Conservation (phyloP, 2,113 vertebrate species). For the Vombatus ursinus region DNA sequence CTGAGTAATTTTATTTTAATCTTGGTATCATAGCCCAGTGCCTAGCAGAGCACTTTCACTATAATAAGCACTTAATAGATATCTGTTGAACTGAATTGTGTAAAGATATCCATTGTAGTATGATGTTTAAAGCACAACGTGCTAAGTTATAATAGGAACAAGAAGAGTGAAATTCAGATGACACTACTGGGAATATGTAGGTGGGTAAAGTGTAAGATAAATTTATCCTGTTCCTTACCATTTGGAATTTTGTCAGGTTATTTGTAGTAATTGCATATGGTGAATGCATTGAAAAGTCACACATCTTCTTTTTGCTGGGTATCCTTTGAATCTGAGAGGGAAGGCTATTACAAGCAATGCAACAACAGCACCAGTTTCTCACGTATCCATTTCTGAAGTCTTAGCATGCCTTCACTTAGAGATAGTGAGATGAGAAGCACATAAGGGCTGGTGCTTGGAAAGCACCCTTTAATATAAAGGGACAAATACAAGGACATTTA, state of each 20-base stretch:
- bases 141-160: slow-evolving; percentile 3
- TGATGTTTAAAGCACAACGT: neutral
- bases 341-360: neutral
- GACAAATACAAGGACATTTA: slow-evolving; percentile 30
- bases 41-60: neutral
- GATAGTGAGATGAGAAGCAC: neutral
- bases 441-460: slow-evolving; percentile 6
- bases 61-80: neutral
- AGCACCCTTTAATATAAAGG: slow-evolving; percentile 6
- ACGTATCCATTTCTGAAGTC: neutral
- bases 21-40: neutral
- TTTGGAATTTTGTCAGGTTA: slow-evolving; percentile 11
- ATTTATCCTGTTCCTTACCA: neutral
- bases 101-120: neutral
- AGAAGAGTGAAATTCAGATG: neutral
- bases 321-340: neutral
- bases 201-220: slow-evolving; percentile 21
- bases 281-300: slow-evolving; percentile 43
- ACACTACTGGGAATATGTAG: neutral
- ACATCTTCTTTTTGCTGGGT: neutral
- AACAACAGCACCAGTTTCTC: neutral
- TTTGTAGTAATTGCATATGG: slow-evolving; percentile 12
- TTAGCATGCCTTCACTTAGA: slow-evolving; percentile 45
- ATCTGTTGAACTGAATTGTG: neutral
- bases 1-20: neutral